Evolutionary conservation across 2,797 vertebrate species (phyloP), one percentile per base, ranked within the genome.

Genomic region (Rousettus madagascariensis): DNA sequence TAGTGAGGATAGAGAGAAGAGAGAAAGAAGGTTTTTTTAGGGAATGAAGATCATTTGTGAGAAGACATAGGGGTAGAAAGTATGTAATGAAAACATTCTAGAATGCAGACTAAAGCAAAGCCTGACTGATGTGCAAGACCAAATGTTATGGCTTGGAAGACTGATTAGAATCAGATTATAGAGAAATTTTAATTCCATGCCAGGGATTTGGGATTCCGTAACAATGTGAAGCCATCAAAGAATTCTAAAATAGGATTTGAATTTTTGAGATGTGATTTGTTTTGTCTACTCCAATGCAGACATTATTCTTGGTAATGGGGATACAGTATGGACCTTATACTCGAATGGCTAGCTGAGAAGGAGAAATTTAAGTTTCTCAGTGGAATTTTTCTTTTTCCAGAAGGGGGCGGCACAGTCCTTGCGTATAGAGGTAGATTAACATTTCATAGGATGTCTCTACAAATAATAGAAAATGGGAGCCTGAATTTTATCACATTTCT

Each of bases 381-480:
- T 61, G 36, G 22, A 65, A 68, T 75, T 68, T 71, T 72, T 7
- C 19, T 72, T 84, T 59, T 11, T 75, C 79, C 75, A 84, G 94
- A 61, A 95, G 83, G 71, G 90, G 87, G 15, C 80, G 90, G 71
- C 80, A 92, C 65, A 91, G 43, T 9, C 26, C 46, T 33, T 33
- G 0, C 9, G 10, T 68, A 66, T 66, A 36, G 30, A 61, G 24
- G 6, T 36, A 68, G 26, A 38, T 5, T 36, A 38, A 5, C 12
- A 46, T 72, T 80, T 59, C 33, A 38, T 38, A 61, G n/a, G 53
- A 24, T 10, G 20, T 69, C 41, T 75, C 24, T 22, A 5, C 8
- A 66, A 84, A 5, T 3, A 20, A 38, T 86, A 0, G n/a, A 72
- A 91, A 85, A 94, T 22, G 2, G 63, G 13, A 95, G 28, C 1